These are phyloP conservation scores for Panzeria rudis DNA, from an alignment of 2,888 invertebrate genomes.

Conservation along the genomic window DNA sequence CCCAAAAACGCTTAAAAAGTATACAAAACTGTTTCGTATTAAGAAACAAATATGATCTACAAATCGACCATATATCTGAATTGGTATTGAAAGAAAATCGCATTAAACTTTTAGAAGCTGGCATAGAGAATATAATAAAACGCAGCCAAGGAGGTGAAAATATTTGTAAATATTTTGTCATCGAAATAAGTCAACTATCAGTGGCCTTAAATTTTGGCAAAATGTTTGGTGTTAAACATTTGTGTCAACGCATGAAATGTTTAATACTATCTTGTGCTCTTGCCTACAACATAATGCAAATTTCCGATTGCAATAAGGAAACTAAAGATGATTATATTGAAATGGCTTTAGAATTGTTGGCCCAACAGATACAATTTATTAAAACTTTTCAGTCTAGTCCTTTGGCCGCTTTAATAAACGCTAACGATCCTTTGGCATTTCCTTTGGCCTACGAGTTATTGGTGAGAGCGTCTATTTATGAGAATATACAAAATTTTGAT, in stretches of 20 bases:
- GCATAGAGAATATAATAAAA: constrained; percentile 77
- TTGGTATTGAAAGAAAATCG: constrained; percentile 75
- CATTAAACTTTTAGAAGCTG: constrained; percentile 76
- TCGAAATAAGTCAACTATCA: constrained; percentile 78
- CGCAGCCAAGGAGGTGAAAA: constrained; percentile 76
- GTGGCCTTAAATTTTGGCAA: constrained; percentile 76
- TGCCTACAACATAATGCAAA: constrained; percentile 78
- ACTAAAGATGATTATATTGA: constrained; percentile 79
- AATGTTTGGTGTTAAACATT: constrained; percentile 77
- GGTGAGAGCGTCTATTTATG: constrained; percentile 75
- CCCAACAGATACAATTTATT: constrained; percentile 79
- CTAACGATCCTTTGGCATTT: constrained; percentile 79
- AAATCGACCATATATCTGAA: constrained; percentile 73
- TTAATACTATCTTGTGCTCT: constrained; percentile 80
- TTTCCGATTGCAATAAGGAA: constrained; percentile 76
- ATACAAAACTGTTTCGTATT: constrained; percentile 78
- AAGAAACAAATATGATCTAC: constrained; percentile 76
- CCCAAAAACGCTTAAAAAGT: constrained; percentile 75
- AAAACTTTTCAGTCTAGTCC: constrained; percentile 69
- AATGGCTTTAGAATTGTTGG: constrained; percentile 79
- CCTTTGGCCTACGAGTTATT: constrained; percentile 80
- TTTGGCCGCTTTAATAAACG: constrained; percentile 65
- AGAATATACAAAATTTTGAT: constrained; percentile 76
- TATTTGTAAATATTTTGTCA: constrained; percentile 77
- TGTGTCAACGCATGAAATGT: constrained; percentile 79